Evolutionary conservation across 2,888 invertebrate genomes (phyloP).

Genomic region (Macroteleia sp.): DNA sequence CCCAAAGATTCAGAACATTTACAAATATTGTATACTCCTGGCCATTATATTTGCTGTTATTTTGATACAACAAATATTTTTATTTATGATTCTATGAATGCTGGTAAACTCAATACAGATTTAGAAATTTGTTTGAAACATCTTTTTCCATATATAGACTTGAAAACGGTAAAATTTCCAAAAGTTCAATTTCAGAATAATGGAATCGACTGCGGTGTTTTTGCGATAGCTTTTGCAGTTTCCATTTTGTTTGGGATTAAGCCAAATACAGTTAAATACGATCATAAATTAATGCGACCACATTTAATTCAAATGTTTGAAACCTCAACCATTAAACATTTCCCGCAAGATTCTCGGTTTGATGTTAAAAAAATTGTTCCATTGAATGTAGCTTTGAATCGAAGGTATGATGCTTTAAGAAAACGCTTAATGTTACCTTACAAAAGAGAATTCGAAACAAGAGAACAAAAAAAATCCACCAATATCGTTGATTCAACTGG

Average conservation of each 20-base stretch:
- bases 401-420: no score
- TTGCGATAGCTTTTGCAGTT: slow-evolving; percentile 13
- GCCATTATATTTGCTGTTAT: slow-evolving; percentile 20
- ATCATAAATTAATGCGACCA: slow-evolving; percentile 10
- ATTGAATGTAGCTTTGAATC: no score
- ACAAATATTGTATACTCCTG: slow-evolving; percentile 12
- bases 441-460: no score
- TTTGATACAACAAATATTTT: slow-evolving; percentile 4
- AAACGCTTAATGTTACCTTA: no score
- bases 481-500: no score
- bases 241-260: slow-evolving; percentile 17
- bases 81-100: slow-evolving; percentile 21
- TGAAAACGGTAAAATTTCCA: slow-evolving; percentile 17
- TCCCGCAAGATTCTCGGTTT: slow-evolving; percentile 19
- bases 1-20: slow-evolving; percentile 3
- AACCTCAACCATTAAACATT: slow-evolving; percentile 9
- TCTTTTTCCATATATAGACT: slow-evolving; percentile 11
- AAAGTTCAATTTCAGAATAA: slow-evolving; percentile 15
- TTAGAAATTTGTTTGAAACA: background rate
- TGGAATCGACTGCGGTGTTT: slow-evolving; percentile 13
- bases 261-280: slow-evolving; percentile 7
- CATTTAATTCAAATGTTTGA: slow-evolving; percentile 6
- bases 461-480: no score
- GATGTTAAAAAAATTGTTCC: no score
- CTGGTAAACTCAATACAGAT: slow-evolving; percentile 3